Conservation (phyloP, 2,888 invertebrate genomes). For the Oxystoma pomonae region DNA sequence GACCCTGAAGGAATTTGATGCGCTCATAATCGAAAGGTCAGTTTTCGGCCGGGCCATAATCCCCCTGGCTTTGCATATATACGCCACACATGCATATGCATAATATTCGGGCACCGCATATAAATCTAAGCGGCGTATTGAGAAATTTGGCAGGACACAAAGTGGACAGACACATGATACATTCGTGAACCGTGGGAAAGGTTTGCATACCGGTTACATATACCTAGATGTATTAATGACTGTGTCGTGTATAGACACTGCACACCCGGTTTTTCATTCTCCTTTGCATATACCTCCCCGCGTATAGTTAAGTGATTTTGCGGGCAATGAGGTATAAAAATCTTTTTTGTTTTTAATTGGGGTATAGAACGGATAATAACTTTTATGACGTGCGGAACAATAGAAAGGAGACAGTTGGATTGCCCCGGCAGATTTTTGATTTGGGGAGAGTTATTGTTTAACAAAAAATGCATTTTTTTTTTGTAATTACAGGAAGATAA, state of each 20-base stretch:
- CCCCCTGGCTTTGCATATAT: conserved; percentile 22
- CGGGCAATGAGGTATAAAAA: neutral
- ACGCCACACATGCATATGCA: conserved; percentile 7
- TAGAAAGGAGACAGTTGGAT: neutral
- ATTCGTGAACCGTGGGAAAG: conserved; percentile 23
- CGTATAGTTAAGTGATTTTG: neutral
- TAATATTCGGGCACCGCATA: neutral
- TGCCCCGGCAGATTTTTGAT: neutral
- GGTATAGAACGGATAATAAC: neutral
- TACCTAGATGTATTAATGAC: neutral
- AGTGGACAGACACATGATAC: conserved; percentile 25
- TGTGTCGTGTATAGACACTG: neutral
- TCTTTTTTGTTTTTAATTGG: neutral
- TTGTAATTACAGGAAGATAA: neutral
- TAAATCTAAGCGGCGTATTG: conserved; percentile 23
- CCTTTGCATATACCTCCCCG: neutral
- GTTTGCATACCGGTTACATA: conserved; percentile 23
- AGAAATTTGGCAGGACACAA: conserved; percentile 25
- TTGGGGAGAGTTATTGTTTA: neutral
- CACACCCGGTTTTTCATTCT: neutral
- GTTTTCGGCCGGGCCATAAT: conserved; percentile 12
- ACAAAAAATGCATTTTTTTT: neutral
- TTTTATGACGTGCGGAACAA: neutral
- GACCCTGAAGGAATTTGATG: conserved; percentile 13
- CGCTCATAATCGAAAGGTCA: conserved; percentile 15